phyloP scores from a whole-genome alignment of 2,797 vertebrate genomes.

The Acanthurus lineatus region DNA sequence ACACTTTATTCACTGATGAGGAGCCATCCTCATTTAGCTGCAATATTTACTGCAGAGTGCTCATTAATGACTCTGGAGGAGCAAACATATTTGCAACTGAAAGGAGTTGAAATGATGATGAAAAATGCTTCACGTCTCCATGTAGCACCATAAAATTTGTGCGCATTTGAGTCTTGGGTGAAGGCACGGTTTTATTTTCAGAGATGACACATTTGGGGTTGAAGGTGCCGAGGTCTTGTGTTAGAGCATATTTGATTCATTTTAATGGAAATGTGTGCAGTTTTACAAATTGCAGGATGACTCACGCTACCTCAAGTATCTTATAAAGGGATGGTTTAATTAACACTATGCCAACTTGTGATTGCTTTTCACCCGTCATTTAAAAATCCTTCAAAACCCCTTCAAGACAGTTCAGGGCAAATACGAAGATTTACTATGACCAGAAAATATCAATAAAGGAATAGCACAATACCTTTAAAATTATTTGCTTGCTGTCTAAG shows the following conservation, averaged over 20 bases:
- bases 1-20: slow-evolving; percentile 62
- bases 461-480: too few relatives aligned
- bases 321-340: slow-evolving; percentile 19
- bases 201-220: slow-evolving; percentile 12
- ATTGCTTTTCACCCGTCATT: not conserved
- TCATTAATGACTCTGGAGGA: slow-evolving; percentile 62
- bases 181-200: slow-evolving; percentile 26
- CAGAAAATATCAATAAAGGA: too few relatives aligned
- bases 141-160: not conserved
- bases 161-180: not conserved
- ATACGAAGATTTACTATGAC: not conserved
- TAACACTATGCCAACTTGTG: slow-evolving; percentile 5
- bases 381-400: not conserved
- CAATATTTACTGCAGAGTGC: slow-evolving; percentile 62
- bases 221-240: slow-evolving; percentile 8
- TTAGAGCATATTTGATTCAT: not conserved
- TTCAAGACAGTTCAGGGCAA: not conserved
- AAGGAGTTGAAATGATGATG: slow-evolving; percentile 44
- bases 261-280: slow-evolving; percentile 25
- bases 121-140: slow-evolving; percentile 38
- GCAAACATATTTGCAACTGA: slow-evolving; percentile 56
- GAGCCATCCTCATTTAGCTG: slow-evolving; percentile 61
- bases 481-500: too few relatives aligned
- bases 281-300: slow-evolving; percentile 17
- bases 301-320: slow-evolving; percentile 14